Evolutionary conservation across 2,797 vertebrate genomes (phyloP).

Genomic region (Pipistrellus nathusii): DNA sequence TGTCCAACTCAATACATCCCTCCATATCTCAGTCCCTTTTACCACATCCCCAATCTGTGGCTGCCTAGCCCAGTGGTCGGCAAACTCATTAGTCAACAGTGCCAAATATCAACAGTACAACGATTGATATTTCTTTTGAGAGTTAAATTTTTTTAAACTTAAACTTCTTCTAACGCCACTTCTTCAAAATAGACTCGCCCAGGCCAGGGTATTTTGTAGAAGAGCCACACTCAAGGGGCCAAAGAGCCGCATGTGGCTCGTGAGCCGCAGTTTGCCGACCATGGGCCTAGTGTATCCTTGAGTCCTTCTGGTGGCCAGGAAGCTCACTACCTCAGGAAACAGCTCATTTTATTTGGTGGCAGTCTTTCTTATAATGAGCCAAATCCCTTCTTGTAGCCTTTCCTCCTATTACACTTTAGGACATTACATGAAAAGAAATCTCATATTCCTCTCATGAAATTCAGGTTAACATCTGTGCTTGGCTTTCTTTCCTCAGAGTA

Average conservation of each 20-base stretch:
- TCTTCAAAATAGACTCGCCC: no score
- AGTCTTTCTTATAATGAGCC: constrained; percentile 1
- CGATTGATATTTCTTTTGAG: no score
- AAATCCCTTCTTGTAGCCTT: background rate
- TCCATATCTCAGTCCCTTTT: background rate
- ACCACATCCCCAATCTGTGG: background rate
- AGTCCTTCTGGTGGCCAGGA: constrained; percentile 13
- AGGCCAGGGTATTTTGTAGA: no score
- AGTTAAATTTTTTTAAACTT: no score
- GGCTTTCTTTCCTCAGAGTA: constrained; percentile 15
- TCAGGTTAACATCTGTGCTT: background rate
- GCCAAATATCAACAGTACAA: no score
- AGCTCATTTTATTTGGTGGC: background rate
- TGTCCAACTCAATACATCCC: background rate
- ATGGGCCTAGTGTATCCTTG: background rate
- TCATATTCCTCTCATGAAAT: background rate
- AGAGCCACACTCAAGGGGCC: no score
- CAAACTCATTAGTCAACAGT: no score
- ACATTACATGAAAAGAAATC: constrained; percentile 17
- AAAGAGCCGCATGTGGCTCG: no score
- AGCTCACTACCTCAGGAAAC: background rate
- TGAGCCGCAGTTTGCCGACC: no score
- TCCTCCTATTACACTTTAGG: background rate
- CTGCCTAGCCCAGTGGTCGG: background rate
- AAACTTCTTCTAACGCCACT: no score